phyloP scores from a whole-genome alignment of 2,888 invertebrate species.

The Platycheirus rosarum region DNA sequence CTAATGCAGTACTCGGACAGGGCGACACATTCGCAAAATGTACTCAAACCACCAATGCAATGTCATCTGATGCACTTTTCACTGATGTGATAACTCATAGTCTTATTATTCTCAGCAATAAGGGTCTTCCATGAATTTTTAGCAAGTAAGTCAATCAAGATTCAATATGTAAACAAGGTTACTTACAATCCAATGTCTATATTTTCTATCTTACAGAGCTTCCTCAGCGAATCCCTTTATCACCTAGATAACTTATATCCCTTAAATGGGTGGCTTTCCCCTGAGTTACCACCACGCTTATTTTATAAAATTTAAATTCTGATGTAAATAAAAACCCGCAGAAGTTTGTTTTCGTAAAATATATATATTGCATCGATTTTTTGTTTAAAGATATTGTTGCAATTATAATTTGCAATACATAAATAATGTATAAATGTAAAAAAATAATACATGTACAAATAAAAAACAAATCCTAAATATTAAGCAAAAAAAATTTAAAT shows the following conservation, averaged over 20 bases:
- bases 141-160: constrained; percentile 85
- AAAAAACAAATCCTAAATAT: constrained; percentile 53
- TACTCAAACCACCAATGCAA: constrained; percentile 97
- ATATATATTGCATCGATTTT: constrained; percentile 59
- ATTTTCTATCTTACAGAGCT: constrained; percentile 85
- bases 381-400: constrained; percentile 67
- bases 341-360: constrained; percentile 44
- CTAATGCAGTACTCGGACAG: constrained; percentile 97
- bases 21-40: constrained; percentile 96
- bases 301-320: constrained; percentile 54
- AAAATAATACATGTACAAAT: constrained; percentile 34
- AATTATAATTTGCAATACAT: constrained; percentile 61
- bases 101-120: constrained; percentile 98
- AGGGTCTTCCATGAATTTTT: constrained; percentile 97
- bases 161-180: background rate
- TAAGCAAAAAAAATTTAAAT: constrained; percentile 66
- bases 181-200: background rate
- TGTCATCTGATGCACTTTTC: constrained; percentile 98
- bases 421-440: constrained; percentile 58
- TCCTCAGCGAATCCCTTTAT: constrained; percentile 97
- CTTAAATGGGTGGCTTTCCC: constrained; percentile 84
- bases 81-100: constrained; percentile 99
- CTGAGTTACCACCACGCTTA: constrained; percentile 52
- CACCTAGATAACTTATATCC: constrained; percentile 98
- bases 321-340: constrained; percentile 50